A percentile compares a stretch with the other conserved stretches of the same genome.
These are phyloP conservation scores for Drosophila sp. DNA, from an alignment of 1,140 invertebrate genomes.

Conservation along the genomic window DNA sequence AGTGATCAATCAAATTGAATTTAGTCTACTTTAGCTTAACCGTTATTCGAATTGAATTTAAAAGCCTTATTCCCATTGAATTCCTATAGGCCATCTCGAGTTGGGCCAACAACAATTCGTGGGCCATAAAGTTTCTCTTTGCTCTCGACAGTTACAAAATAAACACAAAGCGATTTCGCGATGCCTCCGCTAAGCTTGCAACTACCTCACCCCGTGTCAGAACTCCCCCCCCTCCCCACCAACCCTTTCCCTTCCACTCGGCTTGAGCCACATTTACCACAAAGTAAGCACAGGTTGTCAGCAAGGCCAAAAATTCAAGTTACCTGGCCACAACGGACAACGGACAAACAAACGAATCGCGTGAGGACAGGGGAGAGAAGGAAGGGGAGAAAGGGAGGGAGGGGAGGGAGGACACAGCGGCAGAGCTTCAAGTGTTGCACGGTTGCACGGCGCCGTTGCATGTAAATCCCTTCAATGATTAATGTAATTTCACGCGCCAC, in stretches of 20 bases:
- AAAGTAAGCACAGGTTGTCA: conserved; percentile 24
- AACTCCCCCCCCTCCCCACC: too few species aligned
- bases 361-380: too few species aligned
- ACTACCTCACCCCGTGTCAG: too few species aligned
- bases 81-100: background rate
- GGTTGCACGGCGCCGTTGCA: conserved; percentile 47
- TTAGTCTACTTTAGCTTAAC: too few species aligned
- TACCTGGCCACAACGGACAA: conserved; percentile 6
- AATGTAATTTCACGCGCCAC: conserved; percentile 84
- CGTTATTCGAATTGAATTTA: too few species aligned
- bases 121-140: conserved; percentile 9
- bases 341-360: background rate
- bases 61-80: too few species aligned
- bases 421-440: conserved; percentile 26
- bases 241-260: background rate
- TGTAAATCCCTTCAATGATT: conserved; percentile 84
- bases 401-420: background rate
- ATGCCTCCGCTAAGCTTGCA: background rate
- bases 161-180: conserved; percentile 17
- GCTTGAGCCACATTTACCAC: conserved; percentile 6
- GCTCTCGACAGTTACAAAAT: conserved; percentile 6
- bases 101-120: conserved; percentile 5
- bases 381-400: too few species aligned
- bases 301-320: conserved; percentile 42
- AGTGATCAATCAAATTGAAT: too few species aligned